These are phyloP conservation scores for Chionodraco myersi DNA, from an alignment of 2,113 vertebrate species.

Conservation along the genomic window DNA sequence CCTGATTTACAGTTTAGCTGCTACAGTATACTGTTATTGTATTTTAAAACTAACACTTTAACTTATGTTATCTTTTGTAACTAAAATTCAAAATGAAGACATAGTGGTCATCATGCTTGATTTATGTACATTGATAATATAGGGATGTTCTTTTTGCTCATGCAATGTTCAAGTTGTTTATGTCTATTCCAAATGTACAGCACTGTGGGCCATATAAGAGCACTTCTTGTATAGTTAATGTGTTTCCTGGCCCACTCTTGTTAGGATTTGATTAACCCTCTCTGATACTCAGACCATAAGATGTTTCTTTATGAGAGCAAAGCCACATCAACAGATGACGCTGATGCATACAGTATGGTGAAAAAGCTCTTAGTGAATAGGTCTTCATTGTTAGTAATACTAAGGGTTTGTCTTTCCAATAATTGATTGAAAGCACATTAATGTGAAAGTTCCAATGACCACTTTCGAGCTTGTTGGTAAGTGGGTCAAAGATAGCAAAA, in stretches of 20 bases:
- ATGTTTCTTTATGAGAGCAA: not conserved
- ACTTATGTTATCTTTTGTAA: not conserved
- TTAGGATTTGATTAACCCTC: not conserved
- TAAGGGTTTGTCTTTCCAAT: not conserved
- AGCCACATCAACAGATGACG: not conserved
- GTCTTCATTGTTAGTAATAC: not conserved
- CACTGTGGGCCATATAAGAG: not conserved
- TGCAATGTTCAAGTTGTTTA: not conserved
- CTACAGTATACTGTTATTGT: too few species aligned
- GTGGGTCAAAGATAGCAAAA: constrained; percentile 5
- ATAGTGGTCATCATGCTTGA: not conserved
- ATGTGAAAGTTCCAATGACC: constrained; percentile 3
- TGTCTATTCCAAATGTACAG: not conserved
- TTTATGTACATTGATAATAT: not conserved
- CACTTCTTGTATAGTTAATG: not conserved
- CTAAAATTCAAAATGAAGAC: not conserved
- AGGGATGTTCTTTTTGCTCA: not conserved
- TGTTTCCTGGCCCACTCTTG: not conserved
- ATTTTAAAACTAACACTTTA: too few species aligned
- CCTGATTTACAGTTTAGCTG: too few species aligned
- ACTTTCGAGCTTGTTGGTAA: not conserved
- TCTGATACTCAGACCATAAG: not conserved
- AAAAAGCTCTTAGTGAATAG: not conserved
- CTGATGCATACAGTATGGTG: not conserved
- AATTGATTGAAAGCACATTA: not conserved